Conservation (phyloP, 2,113 vertebrate genomes). For the Otocyon megalotis region DNA sequence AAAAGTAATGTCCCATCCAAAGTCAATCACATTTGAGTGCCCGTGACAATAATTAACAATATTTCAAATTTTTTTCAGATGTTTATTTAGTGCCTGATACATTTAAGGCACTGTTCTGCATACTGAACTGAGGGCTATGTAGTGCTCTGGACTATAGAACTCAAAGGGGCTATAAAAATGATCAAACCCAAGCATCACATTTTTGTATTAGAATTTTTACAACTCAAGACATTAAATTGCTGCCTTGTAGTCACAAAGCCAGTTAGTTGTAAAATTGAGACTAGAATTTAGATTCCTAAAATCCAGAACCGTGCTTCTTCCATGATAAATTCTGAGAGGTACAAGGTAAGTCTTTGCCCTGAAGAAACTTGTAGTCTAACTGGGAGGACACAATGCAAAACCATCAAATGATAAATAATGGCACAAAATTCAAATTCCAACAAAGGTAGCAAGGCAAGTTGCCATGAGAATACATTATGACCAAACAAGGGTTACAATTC, state of each 20-base stretch:
- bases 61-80: background rate
- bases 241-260: background rate
- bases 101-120: background rate
- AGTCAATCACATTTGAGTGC: background rate
- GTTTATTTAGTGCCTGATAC: background rate
- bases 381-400: conserved; percentile 10
- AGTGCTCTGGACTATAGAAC: background rate
- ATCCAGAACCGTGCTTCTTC: background rate
- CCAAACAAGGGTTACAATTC: background rate
- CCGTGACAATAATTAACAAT: background rate
- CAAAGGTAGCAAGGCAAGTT: background rate
- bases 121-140: background rate
- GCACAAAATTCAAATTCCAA: conserved; percentile 52
- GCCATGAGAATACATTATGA: background rate
- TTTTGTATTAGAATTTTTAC: conserved; percentile 24
- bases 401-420: background rate
- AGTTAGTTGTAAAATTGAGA: background rate
- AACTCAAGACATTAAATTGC: conserved; percentile 7
- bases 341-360: background rate
- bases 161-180: background rate
- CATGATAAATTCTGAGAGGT: background rate
- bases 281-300: background rate
- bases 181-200: background rate
- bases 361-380: background rate
- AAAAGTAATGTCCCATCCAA: background rate